Evolutionary conservation across 1,140 invertebrate species (phyloP), one percentile per base, ranked within the genome.

Genomic region (Scaptodrosophila lebanonensis): DNA sequence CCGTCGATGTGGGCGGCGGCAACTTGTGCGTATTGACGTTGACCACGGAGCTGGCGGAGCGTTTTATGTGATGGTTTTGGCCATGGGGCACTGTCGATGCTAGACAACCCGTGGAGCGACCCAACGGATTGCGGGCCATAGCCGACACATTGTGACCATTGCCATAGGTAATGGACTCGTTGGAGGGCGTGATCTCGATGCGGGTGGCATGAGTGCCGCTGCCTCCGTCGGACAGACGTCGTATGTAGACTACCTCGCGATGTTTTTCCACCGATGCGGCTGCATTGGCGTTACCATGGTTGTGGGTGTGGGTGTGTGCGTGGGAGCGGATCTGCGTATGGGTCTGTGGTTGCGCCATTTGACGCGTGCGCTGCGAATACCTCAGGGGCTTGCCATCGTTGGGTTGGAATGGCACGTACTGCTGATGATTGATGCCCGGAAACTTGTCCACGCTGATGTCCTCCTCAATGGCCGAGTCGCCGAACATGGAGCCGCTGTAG

Each of bases 361-460:
- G 67, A 2, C 70, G 60, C 12, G 59, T 56, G 1, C 83, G 56
- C 45, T 83, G 76, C 1, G 85, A 86, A 25, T 85, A 72, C 16
- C 85, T 47, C 3, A 71, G 29, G 3, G 67, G 75, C n/a, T 85
- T 85, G 29, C 64, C 45, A 25, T 79, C 84, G 30, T 44, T 84
- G 18, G 52, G 52, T 44, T 86, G 83, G 50, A 79, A 83, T 63
- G 79, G 73, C 62, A 82, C 64, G 13, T 83, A 86, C 52, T 84
- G 83, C 18, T 62, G 62, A 44, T 76, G 73, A 18, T 72, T 66
- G 8, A 79, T 69, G 17, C 73, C 82, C 0, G 85, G 83, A 58
- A 85, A 87, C 63, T 86, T 87, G 40, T 84, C 86, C 29, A 86
- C 85, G 39, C 86, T 87, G 6, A 87, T 85, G 38, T 87, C 86